Conservation (phyloP, 2,888 invertebrate genomes). For the Nipponacmea schrenckii region DNA sequence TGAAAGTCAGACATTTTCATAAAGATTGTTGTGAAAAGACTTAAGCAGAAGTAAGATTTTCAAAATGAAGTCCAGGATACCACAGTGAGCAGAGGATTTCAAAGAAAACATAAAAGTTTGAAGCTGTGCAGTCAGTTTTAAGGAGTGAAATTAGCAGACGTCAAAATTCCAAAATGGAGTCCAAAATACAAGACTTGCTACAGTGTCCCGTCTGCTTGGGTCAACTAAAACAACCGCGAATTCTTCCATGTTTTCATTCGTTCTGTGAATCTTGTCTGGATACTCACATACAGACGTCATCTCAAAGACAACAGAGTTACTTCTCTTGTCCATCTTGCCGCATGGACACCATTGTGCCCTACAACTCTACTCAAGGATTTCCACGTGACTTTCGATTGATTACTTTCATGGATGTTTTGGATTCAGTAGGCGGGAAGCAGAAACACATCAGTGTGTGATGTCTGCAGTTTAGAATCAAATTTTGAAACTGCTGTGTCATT, state of each 20-base stretch:
- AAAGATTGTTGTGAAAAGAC: no score
- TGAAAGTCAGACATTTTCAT: no score
- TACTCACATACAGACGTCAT: conserved; percentile 28
- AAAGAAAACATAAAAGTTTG: no score
- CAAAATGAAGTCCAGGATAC: no score
- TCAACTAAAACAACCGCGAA: conserved; percentile 29
- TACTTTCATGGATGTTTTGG: conserved; percentile 32
- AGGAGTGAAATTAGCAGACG: no score
- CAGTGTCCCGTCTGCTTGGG: conserved; percentile 41
- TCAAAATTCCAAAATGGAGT: background rate
- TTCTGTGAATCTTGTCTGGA: conserved; percentile 36
- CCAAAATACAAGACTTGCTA: conserved; percentile 26
- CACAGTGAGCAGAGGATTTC: no score
- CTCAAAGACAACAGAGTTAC: background rate
- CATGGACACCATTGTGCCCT: conserved; percentile 23
- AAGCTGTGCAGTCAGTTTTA: no score
- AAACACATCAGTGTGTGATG: conserved; percentile 25
- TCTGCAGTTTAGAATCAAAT: conserved; percentile 21
- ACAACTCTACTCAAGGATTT: conserved; percentile 31
- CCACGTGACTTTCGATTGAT: conserved; percentile 37
- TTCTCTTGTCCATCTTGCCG: conserved; percentile 42
- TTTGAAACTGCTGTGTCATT: conserved; percentile 20
- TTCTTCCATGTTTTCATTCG: conserved; percentile 39
- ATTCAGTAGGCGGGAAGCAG: conserved; percentile 5
- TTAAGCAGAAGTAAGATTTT: no score